Evolutionary conservation across 2,113 vertebrate species (phyloP).

Genomic region (Tachuris rubrigastra): DNA sequence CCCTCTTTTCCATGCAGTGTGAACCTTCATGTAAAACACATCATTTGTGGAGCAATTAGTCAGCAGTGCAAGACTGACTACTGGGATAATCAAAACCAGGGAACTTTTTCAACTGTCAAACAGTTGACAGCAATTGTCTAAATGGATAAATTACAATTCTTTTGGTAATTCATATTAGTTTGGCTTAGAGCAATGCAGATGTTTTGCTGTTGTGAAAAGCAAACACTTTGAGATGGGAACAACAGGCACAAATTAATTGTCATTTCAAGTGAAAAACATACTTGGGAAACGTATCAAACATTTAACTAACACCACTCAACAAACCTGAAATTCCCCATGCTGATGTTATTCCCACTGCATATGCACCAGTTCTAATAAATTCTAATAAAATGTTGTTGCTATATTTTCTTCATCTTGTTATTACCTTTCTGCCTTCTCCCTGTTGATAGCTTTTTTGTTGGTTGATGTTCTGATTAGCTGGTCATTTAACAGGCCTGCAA

Average conservation of each 20-base stretch:
- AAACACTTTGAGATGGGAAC: background rate
- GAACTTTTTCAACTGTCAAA: background rate
- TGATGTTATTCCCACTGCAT: background rate
- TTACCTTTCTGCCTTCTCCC: background rate
- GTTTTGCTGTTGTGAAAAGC: background rate
- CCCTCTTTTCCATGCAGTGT: background rate
- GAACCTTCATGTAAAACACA: background rate
- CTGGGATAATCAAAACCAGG: background rate
- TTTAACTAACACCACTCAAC: background rate
- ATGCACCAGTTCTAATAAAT: background rate
- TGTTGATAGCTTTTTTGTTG: background rate
- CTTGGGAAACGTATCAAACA: background rate
- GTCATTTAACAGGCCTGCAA: background rate
- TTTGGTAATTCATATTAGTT: background rate
- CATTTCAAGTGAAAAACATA: background rate
- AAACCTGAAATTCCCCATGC: background rate
- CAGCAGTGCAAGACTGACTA: background rate
- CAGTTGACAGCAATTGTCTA: background rate
- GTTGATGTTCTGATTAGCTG: background rate
- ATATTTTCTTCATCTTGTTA: background rate
- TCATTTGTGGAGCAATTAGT: background rate
- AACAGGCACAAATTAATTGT: conserved; percentile 16
- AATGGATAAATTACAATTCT: conserved; percentile 11
- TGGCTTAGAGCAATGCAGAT: background rate
- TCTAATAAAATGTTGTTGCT: background rate